Percentiles rank a stretch among this genome's conserved stretches.
These are phyloP conservation scores for Florisuga fusca DNA, from an alignment of 2,797 vertebrate species.

Conservation along the genomic window DNA sequence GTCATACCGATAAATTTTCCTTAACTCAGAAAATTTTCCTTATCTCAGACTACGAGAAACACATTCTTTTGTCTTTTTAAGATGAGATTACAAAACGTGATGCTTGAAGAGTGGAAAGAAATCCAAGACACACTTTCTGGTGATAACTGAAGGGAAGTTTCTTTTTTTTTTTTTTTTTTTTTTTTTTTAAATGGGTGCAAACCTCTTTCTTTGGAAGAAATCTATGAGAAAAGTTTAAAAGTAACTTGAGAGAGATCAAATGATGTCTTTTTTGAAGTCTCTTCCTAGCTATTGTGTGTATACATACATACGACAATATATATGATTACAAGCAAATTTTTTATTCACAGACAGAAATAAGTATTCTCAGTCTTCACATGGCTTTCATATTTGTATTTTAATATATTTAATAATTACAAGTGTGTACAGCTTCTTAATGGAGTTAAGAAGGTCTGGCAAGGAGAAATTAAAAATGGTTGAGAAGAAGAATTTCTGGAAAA, in stretches of 20 bases:
- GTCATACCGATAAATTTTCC: not conserved
- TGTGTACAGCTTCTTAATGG: not conserved
- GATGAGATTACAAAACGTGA: not conserved
- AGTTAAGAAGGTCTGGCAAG: not conserved
- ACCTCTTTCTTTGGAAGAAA: not conserved
- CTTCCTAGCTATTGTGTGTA: not conserved
- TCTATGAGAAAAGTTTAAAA: not conserved
- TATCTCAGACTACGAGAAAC: not conserved
- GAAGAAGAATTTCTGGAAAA: not conserved
- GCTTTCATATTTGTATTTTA: not conserved
- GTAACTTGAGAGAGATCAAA: not conserved
- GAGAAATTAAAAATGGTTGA: not conserved
- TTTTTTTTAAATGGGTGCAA: too few species aligned
- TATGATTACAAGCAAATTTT: not conserved
- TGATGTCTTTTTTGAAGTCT: not conserved
- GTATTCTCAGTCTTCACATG: not conserved
- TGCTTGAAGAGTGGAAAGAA: conserved; percentile 22
- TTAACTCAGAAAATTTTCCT: not conserved
- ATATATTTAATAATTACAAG: not conserved
- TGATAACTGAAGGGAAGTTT: not conserved
- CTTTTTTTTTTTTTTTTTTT: too few species aligned
- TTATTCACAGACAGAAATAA: not conserved
- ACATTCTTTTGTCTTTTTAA: not conserved
- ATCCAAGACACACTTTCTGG: not conserved
- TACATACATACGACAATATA: not conserved